These are phyloP conservation scores for Gila robusta DNA, from an alignment of 2,797 vertebrate genomes.

Conservation along the genomic window DNA sequence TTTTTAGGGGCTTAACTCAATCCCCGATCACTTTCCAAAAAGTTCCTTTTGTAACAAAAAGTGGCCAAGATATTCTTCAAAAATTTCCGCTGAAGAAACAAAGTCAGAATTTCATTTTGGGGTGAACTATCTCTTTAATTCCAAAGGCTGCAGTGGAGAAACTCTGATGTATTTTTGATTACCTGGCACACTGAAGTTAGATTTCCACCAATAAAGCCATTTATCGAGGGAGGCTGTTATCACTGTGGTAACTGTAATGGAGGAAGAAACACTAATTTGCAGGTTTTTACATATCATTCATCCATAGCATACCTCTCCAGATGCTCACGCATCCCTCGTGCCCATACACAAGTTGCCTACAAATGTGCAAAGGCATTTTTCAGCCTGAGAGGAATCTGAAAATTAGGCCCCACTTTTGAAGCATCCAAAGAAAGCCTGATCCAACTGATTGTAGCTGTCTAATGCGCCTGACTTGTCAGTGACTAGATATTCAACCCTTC, in stretches of 20 bases:
- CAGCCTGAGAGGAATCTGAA: constrained; percentile 37
- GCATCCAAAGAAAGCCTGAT: constrained; percentile 38
- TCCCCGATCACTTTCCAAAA: background rate
- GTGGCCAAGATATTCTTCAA: background rate
- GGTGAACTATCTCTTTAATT: background rate
- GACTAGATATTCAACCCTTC: constrained; percentile 47
- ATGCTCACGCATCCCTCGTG: background rate
- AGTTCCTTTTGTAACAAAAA: constrained; percentile 7
- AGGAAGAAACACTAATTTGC: constrained; percentile 38
- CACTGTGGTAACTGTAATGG: constrained; percentile 45
- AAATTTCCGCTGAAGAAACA: constrained; percentile 1
- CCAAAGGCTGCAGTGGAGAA: constrained; percentile 23
- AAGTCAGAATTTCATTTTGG: constrained; percentile 46
- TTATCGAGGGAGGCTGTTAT: constrained; percentile 30
- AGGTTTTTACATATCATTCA: constrained; percentile 18
- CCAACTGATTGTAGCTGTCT: constrained; percentile 43
- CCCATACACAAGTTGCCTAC: constrained; percentile 13
- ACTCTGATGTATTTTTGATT: constrained; percentile 60
- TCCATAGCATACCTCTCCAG: background rate
- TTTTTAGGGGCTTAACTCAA: background rate
- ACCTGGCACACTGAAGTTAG: constrained; percentile 28
- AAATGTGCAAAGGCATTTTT: constrained; percentile 25
- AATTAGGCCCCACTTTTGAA: constrained; percentile 43
- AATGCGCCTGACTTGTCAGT: constrained; percentile 50
- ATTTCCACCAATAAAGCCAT: constrained; percentile 16